Percentiles rank a stretch among this genome's conserved stretches.
phyloP scores from a whole-genome alignment of 2,797 vertebrate genomes.

The Vultur gryphus region DNA sequence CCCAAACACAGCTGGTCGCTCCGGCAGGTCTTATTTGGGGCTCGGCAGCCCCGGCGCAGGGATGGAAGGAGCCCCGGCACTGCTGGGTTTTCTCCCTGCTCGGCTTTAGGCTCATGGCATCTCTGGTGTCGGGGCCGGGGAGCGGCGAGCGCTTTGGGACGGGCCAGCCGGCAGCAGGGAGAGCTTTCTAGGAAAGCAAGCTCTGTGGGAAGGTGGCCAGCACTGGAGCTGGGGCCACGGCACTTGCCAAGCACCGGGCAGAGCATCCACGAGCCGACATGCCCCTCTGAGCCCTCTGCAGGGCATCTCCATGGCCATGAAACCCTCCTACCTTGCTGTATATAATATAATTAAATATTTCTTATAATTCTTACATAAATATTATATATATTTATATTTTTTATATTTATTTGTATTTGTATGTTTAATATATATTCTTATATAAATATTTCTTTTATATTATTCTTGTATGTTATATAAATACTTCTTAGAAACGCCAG shows the following conservation, averaged over 20 bases:
- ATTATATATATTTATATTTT: not conserved
- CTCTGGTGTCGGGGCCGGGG: not conserved
- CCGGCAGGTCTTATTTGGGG: not conserved
- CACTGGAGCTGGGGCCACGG: not conserved
- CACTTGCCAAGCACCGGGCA: fast-evolving
- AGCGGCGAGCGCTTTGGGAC: fast-evolving
- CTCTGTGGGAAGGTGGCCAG: not conserved
- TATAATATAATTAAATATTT: not conserved
- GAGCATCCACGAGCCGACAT: fast-evolving
- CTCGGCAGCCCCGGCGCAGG: fast-evolving
- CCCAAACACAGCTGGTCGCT: not conserved
- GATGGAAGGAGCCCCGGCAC: not conserved
- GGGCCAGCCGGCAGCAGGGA: not conserved
- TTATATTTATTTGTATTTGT: not conserved
- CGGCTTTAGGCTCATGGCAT: not conserved
- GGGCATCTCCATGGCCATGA: not conserved
- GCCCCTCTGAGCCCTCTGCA: not conserved
- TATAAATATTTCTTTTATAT: not conserved
- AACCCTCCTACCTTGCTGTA: not conserved
- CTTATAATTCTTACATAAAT: not conserved
- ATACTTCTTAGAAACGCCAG: not conserved
- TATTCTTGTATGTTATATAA: not conserved
- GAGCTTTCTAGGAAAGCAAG: not conserved
- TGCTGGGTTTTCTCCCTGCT: not conserved
- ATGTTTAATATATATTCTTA: not conserved